These are phyloP conservation scores for Dynastes grantii DNA, from an alignment of 2,888 invertebrate species.

Conservation along the genomic window DNA sequence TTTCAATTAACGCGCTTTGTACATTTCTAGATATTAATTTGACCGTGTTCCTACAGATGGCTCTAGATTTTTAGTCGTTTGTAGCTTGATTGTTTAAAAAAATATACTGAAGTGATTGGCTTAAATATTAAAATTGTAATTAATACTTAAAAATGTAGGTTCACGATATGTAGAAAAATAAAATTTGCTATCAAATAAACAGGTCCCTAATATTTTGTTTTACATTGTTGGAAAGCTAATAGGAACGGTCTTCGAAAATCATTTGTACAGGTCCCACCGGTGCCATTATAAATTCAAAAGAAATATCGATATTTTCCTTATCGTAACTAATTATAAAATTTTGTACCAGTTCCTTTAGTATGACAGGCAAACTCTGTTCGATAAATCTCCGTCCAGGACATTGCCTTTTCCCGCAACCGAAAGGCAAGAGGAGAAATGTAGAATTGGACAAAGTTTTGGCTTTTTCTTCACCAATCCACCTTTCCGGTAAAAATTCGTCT, in stretches of 20 bases:
- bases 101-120: no score
- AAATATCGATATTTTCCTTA: conserved; percentile 78
- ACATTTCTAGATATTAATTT: no score
- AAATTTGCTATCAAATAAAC: neutral
- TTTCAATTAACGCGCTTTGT: neutral
- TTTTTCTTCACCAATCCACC: conserved; percentile 78
- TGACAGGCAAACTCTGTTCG: conserved; percentile 82
- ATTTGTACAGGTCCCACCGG: conserved; percentile 84
- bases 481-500: conserved; percentile 81
- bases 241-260: conserved; percentile 73
- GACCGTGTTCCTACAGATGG: no score
- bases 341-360: conserved; percentile 79
- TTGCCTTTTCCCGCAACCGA: conserved; percentile 85
- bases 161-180: neutral
- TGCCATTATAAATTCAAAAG: conserved; percentile 87
- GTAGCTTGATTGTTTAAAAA: no score
- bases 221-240: neutral
- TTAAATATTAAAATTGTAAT: neutral
- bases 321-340: conserved; percentile 80
- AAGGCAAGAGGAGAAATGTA: conserved; percentile 81
- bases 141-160: neutral
- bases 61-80: no score
- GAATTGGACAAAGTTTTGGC: conserved; percentile 70
- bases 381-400: conserved; percentile 91
- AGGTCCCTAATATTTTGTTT: neutral